phyloP scores from a whole-genome alignment of 2,888 invertebrate genomes.

The Byasa hedistus region DNA sequence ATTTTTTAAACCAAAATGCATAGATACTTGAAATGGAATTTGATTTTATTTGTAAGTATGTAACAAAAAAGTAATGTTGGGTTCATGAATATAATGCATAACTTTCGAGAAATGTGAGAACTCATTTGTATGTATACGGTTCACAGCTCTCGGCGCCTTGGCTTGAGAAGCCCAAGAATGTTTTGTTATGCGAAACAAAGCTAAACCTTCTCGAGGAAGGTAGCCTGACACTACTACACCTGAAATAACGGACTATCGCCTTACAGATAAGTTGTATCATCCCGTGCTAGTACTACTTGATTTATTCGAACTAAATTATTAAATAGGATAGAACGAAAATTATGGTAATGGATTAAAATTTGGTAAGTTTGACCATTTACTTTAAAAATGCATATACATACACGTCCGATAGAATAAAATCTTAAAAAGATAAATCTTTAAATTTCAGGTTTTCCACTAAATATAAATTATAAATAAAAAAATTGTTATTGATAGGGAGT shows the following conservation, averaged over 20 bases:
- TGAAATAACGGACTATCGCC: slow-evolving; percentile 12
- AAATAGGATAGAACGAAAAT: background rate
- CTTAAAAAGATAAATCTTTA: too few relatives aligned
- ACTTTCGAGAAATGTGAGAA: slow-evolving; percentile 8
- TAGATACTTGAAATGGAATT: too few relatives aligned
- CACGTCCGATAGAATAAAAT: too few relatives aligned
- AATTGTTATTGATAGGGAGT: too few relatives aligned
- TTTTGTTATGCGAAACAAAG: slow-evolving; percentile 4
- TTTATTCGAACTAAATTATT: slow-evolving; percentile 2
- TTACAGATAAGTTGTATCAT: slow-evolving; percentile 22
- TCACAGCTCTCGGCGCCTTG: slow-evolving; percentile 28
- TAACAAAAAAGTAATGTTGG: background rate
- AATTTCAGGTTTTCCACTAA: too few relatives aligned
- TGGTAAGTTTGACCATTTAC: too few relatives aligned
- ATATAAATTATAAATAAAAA: too few relatives aligned
- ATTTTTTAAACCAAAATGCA: too few relatives aligned
- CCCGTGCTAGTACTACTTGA: background rate
- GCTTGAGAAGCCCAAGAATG: slow-evolving; percentile 11
- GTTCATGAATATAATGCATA: background rate
- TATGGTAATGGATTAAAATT: too few relatives aligned
- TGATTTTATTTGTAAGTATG: slow-evolving; percentile 31
- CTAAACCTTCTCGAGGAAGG: slow-evolving; percentile 17
- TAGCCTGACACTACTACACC: slow-evolving; percentile 14
- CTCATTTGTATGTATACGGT: slow-evolving; percentile 26
- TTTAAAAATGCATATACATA: too few relatives aligned